These are phyloP conservation scores for Mesoligia furuncula DNA, from an alignment of 2,888 invertebrate genomes.

Conservation along the genomic window DNA sequence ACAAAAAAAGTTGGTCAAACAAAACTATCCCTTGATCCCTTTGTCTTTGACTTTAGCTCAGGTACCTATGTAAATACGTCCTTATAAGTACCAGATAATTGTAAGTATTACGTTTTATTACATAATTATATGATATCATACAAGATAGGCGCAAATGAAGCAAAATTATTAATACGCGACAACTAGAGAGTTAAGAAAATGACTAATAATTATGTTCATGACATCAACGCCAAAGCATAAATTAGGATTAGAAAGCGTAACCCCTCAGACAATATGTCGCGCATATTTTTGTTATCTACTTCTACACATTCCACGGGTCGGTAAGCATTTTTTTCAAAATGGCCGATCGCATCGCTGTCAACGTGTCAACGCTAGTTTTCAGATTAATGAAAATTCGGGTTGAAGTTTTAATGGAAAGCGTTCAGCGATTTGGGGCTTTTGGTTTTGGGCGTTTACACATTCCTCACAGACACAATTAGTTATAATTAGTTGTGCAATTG, in stretches of 20 bases:
- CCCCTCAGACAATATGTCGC: conserved; percentile 13
- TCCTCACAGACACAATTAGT: not conserved
- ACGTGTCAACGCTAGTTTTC: not conserved
- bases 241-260: conserved; percentile 36
- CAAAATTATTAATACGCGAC: not conserved
- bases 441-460: not conserved
- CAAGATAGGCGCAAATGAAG: not conserved
- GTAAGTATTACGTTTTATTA: conserved; percentile 10
- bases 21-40: not conserved
- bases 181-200: conserved; percentile 16
- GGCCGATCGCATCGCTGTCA: not conserved
- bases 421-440: not conserved
- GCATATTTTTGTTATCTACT: conserved; percentile 10
- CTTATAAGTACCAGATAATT: conserved; percentile 19
- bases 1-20: not conserved
- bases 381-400: not conserved
- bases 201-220: not conserved
- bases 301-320: not conserved
- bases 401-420: not conserved
- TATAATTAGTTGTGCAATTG: not conserved
- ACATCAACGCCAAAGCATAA: not conserved
- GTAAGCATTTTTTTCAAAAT: conserved; percentile 5
- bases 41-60: not conserved
- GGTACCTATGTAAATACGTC: conserved; percentile 9
- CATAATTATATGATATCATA: conserved; percentile 9